These are phyloP conservation scores for Myxocyprinus asiaticus DNA, from an alignment of 2,113 vertebrate species.

Conservation along the genomic window DNA sequence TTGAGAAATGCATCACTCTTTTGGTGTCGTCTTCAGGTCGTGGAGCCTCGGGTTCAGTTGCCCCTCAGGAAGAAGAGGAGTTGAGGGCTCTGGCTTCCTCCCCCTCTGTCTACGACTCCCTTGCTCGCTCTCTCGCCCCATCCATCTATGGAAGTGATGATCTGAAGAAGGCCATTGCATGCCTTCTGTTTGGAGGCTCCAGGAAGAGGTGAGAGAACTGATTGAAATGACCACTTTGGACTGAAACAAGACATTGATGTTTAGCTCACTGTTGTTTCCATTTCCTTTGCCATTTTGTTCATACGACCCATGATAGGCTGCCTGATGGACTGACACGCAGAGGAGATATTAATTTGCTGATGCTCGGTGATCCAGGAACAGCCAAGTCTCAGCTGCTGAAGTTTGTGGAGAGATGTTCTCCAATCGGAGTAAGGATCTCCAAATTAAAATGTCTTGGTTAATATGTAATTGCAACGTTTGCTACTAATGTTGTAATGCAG, in stretches of 20 bases:
- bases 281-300: neutral
- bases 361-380: constrained; percentile 95
- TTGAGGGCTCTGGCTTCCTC: constrained; percentile 82
- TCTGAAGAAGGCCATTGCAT: constrained; percentile 95
- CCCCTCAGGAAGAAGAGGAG: constrained; percentile 94
- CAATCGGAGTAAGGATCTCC: constrained; percentile 83
- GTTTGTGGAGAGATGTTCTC: constrained; percentile 94
- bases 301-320: constrained; percentile 73
- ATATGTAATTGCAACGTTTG: too few relatives aligned
- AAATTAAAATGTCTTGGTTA: too few relatives aligned
- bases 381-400: constrained; percentile 97
- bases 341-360: constrained; percentile 95
- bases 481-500: too few relatives aligned
- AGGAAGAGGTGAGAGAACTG: constrained; percentile 84
- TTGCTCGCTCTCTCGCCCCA: constrained; percentile 88
- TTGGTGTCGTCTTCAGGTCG: constrained; percentile 76
- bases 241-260: too few relatives aligned
- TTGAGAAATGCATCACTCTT: neutral
- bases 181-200: constrained; percentile 92
- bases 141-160: constrained; percentile 94
- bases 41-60: constrained; percentile 75
- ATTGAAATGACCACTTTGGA: too few relatives aligned
- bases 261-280: too few relatives aligned
- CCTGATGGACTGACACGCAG: constrained; percentile 93
- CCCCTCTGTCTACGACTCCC: constrained; percentile 82